Evolutionary conservation across 2,797 vertebrate species (phyloP).

Genomic region (Coregonus ussuriensis): DNA sequence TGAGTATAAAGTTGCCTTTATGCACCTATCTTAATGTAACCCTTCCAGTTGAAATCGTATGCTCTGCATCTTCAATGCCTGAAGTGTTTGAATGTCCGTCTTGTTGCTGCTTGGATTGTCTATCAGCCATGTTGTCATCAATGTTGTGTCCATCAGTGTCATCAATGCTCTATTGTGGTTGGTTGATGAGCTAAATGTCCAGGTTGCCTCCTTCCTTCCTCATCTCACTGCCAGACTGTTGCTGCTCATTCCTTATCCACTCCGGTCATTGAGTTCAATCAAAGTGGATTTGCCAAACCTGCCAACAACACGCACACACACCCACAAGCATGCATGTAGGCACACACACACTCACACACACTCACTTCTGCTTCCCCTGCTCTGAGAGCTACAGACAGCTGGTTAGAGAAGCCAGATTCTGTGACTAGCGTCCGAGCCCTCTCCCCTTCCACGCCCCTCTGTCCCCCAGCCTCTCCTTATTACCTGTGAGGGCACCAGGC

Average conservation of each 20-base stretch:
- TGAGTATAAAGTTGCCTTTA: not conserved
- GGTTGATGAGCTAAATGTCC: not conserved
- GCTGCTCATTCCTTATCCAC: not conserved
- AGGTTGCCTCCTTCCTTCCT: not conserved
- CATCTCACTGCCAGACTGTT: not conserved
- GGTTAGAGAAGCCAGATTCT: not conserved
- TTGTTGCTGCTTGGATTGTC: not conserved
- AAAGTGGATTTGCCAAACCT: not conserved
- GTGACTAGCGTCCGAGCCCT: not conserved
- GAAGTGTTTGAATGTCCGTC: not conserved
- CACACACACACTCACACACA: not conserved
- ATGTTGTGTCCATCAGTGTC: not conserved
- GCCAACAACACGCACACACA: not conserved
- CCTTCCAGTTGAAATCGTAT: not conserved
- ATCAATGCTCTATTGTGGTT: not conserved
- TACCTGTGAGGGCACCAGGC: slow-evolving; percentile 8
- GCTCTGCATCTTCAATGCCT: too few species aligned
- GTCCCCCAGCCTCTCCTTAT: slow-evolving; percentile 1
- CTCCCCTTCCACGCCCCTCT: not conserved
- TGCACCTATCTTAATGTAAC: not conserved
- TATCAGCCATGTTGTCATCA: not conserved
- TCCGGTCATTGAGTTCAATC: slow-evolving; percentile 4
- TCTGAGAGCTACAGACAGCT: not conserved
- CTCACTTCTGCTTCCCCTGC: not conserved
- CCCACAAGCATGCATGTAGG: not conserved